Conservation (phyloP, 2,113 vertebrate genomes). For the Percopsis transmontana region DNA sequence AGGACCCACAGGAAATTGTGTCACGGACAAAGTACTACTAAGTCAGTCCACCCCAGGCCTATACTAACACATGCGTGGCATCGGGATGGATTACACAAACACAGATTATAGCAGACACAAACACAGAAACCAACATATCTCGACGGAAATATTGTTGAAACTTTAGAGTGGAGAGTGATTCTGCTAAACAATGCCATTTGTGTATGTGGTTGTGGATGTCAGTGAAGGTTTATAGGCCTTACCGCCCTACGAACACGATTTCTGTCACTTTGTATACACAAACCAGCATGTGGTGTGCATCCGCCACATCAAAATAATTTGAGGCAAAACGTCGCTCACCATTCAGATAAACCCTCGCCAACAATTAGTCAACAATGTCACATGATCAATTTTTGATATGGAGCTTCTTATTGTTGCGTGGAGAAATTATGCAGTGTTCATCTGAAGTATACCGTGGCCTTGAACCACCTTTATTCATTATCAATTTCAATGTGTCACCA, state of each 20-base stretch:
- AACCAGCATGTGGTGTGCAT: no score
- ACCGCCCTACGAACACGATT: neutral
- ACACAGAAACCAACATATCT: neutral
- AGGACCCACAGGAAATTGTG: conserved; percentile 50
- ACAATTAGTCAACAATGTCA: no score
- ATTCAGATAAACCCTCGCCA: no score
- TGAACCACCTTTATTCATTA: no score
- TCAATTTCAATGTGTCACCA: neutral
- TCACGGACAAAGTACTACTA: conserved; percentile 27
- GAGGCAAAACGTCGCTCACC: no score
- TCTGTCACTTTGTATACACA: neutral
- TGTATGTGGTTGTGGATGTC: neutral
- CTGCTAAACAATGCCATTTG: neutral
- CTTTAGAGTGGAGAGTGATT: no score
- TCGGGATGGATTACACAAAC: conserved; percentile 4
- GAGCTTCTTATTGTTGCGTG: no score
- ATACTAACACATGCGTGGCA: neutral
- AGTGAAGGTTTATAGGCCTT: neutral
- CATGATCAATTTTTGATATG: no score
- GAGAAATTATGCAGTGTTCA: no score
- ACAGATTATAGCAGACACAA: conserved; percentile 2
- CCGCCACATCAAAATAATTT: no score
- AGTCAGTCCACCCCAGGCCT: conserved; percentile 19
- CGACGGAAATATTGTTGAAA: no score
- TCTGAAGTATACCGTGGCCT: no score